Percentiles rank a stretch among this genome's conserved stretches.
Evolutionary conservation across 2,888 invertebrate genomes (phyloP).

Genomic region (Cheiracanthium punctorium): DNA sequence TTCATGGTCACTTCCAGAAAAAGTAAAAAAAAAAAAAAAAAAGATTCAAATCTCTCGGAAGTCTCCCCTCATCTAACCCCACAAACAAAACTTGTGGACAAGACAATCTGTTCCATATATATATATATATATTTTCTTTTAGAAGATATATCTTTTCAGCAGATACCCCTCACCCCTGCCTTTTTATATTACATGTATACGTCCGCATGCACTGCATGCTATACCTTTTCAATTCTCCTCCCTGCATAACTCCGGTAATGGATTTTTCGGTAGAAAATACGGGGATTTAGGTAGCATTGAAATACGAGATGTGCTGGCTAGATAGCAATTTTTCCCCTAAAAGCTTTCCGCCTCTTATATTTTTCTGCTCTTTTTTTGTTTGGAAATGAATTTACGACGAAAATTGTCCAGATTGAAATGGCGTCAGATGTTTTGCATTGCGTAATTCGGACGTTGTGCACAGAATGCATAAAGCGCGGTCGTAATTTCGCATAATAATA

Average conservation of each 20-base stretch:
- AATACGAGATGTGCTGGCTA: background rate
- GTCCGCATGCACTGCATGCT: background rate
- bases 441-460: background rate
- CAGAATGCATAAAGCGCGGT: background rate
- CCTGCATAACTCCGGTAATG: background rate
- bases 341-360: background rate
- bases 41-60: background rate
- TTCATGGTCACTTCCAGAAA: no score
- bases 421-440: background rate
- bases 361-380: no score
- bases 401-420: background rate
- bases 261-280: slow-evolving; percentile 6
- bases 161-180: background rate
- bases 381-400: background rate
- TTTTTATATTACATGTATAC: background rate
- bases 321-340: background rate
- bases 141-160: background rate
- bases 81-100: slow-evolving; percentile 3
- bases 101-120: background rate
- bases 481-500: background rate
- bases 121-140: background rate
- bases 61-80: background rate
- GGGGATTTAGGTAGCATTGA: background rate
- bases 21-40: no score
- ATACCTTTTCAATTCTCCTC: slow-evolving; percentile 1